Evolutionary conservation across 2,888 invertebrate species (phyloP), one percentile per base, ranked within the genome.

Genomic region (Tipula helvola): DNA sequence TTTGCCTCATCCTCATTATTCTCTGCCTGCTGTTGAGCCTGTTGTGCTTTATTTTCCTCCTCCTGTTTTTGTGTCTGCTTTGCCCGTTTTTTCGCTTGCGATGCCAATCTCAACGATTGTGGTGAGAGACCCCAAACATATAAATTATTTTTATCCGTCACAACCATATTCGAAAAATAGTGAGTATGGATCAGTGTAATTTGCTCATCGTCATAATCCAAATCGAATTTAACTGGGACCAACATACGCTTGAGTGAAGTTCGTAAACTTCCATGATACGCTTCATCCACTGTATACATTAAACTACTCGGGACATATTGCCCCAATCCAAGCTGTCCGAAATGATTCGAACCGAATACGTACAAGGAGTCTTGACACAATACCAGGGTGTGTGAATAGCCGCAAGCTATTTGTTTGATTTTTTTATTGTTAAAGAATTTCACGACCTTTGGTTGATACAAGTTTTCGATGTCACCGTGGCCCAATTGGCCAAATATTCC

Each of bases 401-500:
- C 92, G 87, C 91, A 88, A 10, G 89, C 93, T 47, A 93, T 91
- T 91, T 93, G 93, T 87, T 91, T 89, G 12, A 93, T 89, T 88
- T 91, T 91, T 90, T 92, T 92, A 87, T 91, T 91, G 87, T 90
- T 90, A 85, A 93, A 91, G 88, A 91, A 91, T 87, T 90, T 88
- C 84, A 95, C 92, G 39, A 90, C 88, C 91, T 91, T 92, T 7
- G 96, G 96, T 87, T 91, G 90, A 88, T 91, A 92, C 87, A 92
- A 92, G 90, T 97, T 96, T 89, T 96, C 95, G 18, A 96, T 95
- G 89, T 93, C 93, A 3, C 96, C 96, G 89, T 97, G 96, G 36
- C 98, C 98, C 13, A 98, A 92, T 91, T 98, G 98, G 0, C 98
- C 98, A 90, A 98, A 97, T 71, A 98, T 95, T 36, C 97, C 98